phyloP scores from a whole-genome alignment of 2,113 vertebrate species.

The Amazona guildingii region DNA sequence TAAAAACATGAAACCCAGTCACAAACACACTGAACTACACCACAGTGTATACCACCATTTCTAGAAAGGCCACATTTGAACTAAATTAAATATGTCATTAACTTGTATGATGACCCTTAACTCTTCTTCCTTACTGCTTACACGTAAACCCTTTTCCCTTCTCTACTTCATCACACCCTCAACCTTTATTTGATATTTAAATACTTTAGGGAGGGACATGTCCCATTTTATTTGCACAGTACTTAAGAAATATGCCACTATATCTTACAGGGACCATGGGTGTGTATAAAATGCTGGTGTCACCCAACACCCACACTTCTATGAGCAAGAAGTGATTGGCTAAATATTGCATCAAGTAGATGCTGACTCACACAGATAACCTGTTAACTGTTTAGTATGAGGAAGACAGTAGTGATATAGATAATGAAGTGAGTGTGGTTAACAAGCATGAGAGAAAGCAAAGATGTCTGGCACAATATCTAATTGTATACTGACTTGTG shows the following conservation, averaged over 20 bases:
- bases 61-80: background rate
- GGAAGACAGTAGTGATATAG: background rate
- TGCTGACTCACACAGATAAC: background rate
- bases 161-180: background rate
- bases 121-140: background rate
- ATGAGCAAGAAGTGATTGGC: background rate
- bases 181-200: background rate
- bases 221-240: background rate
- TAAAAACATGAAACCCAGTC: background rate
- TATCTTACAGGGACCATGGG: background rate
- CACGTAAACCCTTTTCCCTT: background rate
- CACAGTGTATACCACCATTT: background rate
- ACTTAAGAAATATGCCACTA: background rate
- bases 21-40: background rate
- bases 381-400: background rate
- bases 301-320: background rate
- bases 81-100: background rate
- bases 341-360: background rate
- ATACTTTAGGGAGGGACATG: background rate
- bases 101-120: background rate
- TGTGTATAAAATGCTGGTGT: background rate
- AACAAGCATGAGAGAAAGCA: background rate
- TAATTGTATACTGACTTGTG: background rate
- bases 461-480: background rate
- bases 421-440: background rate